A percentile compares a stretch with the other conserved stretches of the same genome.
Evolutionary conservation across 2,888 invertebrate species (phyloP).

Genomic region (Drosophila histrio): DNA sequence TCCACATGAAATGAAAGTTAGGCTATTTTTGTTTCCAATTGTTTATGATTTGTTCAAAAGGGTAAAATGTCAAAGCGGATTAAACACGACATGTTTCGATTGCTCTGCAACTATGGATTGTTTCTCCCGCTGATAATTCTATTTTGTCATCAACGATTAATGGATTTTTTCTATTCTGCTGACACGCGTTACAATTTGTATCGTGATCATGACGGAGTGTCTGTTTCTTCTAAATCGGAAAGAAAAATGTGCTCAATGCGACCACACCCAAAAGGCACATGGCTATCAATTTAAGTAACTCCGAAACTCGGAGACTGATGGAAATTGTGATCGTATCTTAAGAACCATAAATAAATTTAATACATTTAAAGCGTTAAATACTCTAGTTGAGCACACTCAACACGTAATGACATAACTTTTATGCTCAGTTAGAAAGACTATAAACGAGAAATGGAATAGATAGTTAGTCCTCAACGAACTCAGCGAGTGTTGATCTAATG

Average conservation of each 20-base stretch:
- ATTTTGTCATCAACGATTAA: constrained; percentile 57
- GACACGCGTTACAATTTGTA: constrained; percentile 53
- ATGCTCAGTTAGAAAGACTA: background rate
- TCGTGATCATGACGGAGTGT: constrained; percentile 46
- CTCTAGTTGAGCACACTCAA: constrained; percentile 8
- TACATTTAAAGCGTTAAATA: constrained; percentile 34
- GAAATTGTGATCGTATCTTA: constrained; percentile 37
- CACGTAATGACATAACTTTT: constrained; percentile 3
- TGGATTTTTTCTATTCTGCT: constrained; percentile 41
- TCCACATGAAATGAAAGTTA: constrained; percentile 2
- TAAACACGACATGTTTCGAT: constrained; percentile 34
- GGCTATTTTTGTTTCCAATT: background rate
- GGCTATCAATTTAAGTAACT: constrained; percentile 21
- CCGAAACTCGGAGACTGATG: constrained; percentile 29
- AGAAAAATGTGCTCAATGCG: constrained; percentile 36
- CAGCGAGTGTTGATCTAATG: background rate
- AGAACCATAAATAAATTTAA: constrained; percentile 46
- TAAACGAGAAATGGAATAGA: background rate
- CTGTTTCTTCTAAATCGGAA: constrained; percentile 15
- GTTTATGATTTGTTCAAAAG: constrained; percentile 5
- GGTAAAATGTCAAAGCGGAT: constrained; percentile 46
- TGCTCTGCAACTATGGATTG: constrained; percentile 35
- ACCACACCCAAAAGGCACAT: constrained; percentile 36
- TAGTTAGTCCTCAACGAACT: background rate
- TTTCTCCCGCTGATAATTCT: constrained; percentile 22